phyloP scores from a whole-genome alignment of 2,797 vertebrate genomes.

The Brachyalestes nurse region DNA sequence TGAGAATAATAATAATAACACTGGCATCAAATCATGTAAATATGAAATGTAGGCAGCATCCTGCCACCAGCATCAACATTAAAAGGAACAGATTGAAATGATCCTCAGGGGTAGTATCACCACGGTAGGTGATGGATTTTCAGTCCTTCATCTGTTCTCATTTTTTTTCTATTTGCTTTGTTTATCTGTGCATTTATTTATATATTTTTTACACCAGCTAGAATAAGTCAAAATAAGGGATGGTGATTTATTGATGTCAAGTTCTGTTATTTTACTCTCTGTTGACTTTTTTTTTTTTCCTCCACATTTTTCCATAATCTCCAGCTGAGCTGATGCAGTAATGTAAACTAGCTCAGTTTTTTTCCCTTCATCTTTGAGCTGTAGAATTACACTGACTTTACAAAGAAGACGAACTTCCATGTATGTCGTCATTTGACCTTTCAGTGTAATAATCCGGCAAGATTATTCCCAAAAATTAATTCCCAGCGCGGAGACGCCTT shows the following conservation, averaged over 20 bases:
- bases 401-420: conserved; percentile 16
- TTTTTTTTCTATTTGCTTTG: conserved; percentile 69
- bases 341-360: conserved; percentile 66
- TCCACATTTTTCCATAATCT: conserved; percentile 71
- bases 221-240: conserved; percentile 60
- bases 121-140: conserved; percentile 70
- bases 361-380: conserved; percentile 12
- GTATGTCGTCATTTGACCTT: conserved; percentile 33
- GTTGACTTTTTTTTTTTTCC: conserved; percentile 30
- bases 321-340: conserved; percentile 69
- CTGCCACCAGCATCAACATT: conserved; percentile 82
- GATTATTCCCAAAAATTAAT: conserved; percentile 31
- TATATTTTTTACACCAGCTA: conserved; percentile 74
- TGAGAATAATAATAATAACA: conserved; percentile 63
- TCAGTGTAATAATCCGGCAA: conserved; percentile 25
- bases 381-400: conserved; percentile 30
- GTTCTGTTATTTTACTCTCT: conserved; percentile 62
- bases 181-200: conserved; percentile 79
- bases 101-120: conserved; percentile 78
- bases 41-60: conserved; percentile 67
- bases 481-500: background rate
- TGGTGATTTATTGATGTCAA: conserved; percentile 77
- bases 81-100: conserved; percentile 82
- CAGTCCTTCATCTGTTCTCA: conserved; percentile 71
- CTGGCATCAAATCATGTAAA: conserved; percentile 70